phyloP scores from a whole-genome alignment of 2,113 vertebrate genomes.

The Saguinus midas region DNA sequence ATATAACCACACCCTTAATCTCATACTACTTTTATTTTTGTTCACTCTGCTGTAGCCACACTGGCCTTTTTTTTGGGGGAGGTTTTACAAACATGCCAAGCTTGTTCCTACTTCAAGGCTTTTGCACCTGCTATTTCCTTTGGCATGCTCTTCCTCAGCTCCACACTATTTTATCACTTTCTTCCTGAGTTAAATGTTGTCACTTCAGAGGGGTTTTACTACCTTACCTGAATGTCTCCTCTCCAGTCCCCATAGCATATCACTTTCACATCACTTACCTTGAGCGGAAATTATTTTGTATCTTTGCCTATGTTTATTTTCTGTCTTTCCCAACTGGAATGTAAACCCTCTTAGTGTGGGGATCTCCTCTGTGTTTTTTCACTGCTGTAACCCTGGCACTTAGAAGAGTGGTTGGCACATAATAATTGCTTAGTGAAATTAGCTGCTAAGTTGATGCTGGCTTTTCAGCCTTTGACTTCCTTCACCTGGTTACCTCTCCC shows the following conservation, averaged over 20 bases:
- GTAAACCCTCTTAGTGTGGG: not conserved
- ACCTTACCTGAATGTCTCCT: not conserved
- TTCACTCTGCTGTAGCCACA: not conserved
- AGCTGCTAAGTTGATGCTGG: not conserved
- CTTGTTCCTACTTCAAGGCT: not conserved
- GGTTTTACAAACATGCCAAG: not conserved
- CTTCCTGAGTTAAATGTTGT: not conserved
- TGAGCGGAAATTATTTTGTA: not conserved
- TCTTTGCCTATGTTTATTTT: not conserved
- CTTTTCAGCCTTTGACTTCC: not conserved
- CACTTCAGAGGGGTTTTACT: not conserved
- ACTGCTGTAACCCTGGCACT: not conserved
- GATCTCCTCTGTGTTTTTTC: not conserved
- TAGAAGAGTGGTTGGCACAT: not conserved
- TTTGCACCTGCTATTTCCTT: not conserved
- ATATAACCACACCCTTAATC: not conserved
- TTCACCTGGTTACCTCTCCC: not conserved
- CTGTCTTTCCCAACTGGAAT: not conserved
- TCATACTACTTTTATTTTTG: not conserved
- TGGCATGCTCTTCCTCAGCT: not conserved
- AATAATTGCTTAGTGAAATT: not conserved
- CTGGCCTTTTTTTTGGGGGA: not conserved
- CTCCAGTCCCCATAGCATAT: not conserved
- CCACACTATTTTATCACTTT: not conserved
- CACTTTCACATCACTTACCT: not conserved